These are phyloP conservation scores for Hesperophylax magnus DNA, from an alignment of 1,140 invertebrate genomes.

Conservation along the genomic window DNA sequence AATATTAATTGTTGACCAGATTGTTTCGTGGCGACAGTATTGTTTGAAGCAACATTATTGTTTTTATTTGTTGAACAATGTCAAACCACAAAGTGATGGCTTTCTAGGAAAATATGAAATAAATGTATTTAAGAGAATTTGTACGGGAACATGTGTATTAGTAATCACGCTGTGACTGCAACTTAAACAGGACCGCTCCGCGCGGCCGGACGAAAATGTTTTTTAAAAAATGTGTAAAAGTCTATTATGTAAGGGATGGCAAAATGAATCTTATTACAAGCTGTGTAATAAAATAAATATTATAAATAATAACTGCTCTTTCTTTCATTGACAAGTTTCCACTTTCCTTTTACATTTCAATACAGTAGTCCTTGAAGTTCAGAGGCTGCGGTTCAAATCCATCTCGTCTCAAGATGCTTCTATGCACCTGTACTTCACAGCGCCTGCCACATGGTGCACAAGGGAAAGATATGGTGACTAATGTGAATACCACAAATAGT, in stretches of 20 bases:
- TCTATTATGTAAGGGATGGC: conserved; percentile 54
- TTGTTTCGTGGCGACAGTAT: too few relatives aligned
- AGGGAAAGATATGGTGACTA: too few relatives aligned
- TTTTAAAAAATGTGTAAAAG: conserved; percentile 38
- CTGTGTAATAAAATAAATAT: conserved; percentile 55
- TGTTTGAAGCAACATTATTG: neutral
- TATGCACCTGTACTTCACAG: too few relatives aligned
- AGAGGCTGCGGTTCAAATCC: too few relatives aligned
- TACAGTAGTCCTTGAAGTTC: too few relatives aligned
- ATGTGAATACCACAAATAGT: too few relatives aligned
- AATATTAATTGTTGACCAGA: too few relatives aligned
- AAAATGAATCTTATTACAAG: conserved; percentile 57
- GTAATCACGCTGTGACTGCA: conserved; percentile 56
- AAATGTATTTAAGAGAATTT: conserved; percentile 43
- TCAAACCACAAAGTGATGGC: too few relatives aligned
- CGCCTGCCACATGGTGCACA: too few relatives aligned
- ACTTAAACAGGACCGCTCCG: conserved; percentile 16
- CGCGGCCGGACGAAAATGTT: neutral
- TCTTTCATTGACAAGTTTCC: neutral
- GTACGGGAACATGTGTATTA: conserved; percentile 56
- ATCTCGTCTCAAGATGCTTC: too few relatives aligned
- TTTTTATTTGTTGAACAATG: neutral
- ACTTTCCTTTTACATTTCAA: neutral
- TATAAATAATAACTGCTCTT: conserved; percentile 45
- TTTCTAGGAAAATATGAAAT: too few relatives aligned